Evolutionary conservation across 2,113 vertebrate species (phyloP).

Genomic region (Sylvia atricapilla): DNA sequence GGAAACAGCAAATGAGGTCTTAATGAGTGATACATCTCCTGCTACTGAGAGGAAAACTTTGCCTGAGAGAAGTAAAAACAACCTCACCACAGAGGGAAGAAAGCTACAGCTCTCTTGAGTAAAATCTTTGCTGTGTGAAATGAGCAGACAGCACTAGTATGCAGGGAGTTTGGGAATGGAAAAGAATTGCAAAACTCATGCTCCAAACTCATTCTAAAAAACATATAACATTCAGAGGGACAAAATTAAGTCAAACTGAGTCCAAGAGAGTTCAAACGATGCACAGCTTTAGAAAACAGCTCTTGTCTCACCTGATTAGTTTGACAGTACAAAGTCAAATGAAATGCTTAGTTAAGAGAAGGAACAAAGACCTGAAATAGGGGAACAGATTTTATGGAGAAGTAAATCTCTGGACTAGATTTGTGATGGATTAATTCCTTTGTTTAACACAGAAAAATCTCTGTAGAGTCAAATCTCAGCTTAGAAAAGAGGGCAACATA

Average conservation of each 20-base stretch:
- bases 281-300: not conserved
- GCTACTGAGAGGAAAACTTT: not conserved
- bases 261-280: not conserved
- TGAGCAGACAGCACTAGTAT: not conserved
- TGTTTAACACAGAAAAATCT: not conserved
- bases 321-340: not conserved
- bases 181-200: not conserved
- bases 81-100: not conserved
- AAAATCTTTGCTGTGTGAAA: not conserved
- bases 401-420: not conserved
- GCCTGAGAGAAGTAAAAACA: not conserved
- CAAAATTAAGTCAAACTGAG: not conserved
- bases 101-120: not conserved
- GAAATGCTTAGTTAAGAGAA: not conserved
- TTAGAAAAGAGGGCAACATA: not conserved
- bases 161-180: not conserved
- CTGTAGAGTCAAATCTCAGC: not conserved
- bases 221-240: not conserved
- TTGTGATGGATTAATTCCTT: not conserved
- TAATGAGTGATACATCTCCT: not conserved
- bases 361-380: not conserved
- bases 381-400: not conserved
- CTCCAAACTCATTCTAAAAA: not conserved
- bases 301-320: not conserved
- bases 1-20: not conserved